Base-by-base conservation (phyloP, 1,140 invertebrate species). In the Drosophila tani region DNA sequence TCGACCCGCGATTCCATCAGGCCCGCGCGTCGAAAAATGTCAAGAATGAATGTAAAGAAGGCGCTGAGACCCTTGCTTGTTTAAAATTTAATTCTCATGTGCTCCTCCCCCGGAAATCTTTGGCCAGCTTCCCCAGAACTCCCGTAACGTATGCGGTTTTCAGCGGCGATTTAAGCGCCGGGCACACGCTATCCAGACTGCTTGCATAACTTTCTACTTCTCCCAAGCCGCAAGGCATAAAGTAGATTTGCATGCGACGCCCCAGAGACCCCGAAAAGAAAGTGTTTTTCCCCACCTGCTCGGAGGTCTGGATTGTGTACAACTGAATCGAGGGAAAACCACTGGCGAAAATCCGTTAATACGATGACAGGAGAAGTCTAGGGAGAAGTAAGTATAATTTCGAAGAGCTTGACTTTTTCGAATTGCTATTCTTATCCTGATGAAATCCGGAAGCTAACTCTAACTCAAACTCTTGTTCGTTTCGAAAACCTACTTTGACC, bases 1-100 rank as follows among this genome's bases (percentile, higher is more conserved):
- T 27, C 71, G n/a, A 29, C 29, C 60, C 69, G 32, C 32, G 67
- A 51, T 60, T 73, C 67, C 53, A n/a, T 73, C 55, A 73, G 41
- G 55, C 21, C n/a, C 24, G 24, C 32, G 24, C 50, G 49, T 12
- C 24, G 64, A 15, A 57, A 49, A 57, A 35, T 71, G 66, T 69
- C 68, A 71, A 35, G 65, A 56, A 35, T 38, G 59, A 75, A 81
- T 82, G 60, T 55, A 50, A 82, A 70, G 65, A 47, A 67, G 41
- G 27, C 59, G 62, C n/a, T 19, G 47, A 35, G 35, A 57, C 56
- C 51, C 38, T 60, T 46, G 64, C 45, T 51, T 87, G 57, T 76
- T 88, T 81, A 88, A 88, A 90, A 81, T 88, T 88, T 64, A 88
- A 81, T 81, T 73, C 83, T 60, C 73, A 67, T 51, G 57, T 67